Conservation (phyloP, 2,888 invertebrate genomes). For the Venusia cambrica region DNA sequence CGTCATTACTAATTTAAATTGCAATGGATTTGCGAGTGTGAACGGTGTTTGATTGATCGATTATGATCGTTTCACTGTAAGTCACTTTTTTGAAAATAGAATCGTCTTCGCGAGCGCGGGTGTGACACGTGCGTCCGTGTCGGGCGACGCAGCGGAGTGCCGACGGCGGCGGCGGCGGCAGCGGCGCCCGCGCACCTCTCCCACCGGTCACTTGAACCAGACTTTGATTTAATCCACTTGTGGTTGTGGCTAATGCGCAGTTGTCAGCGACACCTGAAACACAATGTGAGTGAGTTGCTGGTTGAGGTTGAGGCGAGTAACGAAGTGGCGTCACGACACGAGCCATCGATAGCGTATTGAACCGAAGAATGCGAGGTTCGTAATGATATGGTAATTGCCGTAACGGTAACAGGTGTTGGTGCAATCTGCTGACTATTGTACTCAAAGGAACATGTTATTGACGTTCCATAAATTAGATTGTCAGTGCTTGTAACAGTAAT, state of each 20-base stretch:
- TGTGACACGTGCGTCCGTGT: constrained; percentile 44
- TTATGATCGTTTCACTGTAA: constrained; percentile 45
- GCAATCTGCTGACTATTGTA: constrained; percentile 14
- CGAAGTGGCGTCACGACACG: not conserved
- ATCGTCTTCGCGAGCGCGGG: constrained; percentile 27
- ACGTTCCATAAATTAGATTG: constrained; percentile 1
- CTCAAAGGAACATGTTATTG: constrained; percentile 7
- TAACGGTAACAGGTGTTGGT: constrained; percentile 28
- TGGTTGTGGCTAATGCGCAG: constrained; percentile 37
- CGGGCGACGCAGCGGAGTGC: constrained; percentile 58
- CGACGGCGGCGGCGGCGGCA: constrained; percentile 40
- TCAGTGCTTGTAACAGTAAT: no score
- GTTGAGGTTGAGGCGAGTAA: constrained; percentile 1
- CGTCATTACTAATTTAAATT: constrained; percentile 41
- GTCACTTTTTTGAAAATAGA: constrained; percentile 33
- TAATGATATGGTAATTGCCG: no score
- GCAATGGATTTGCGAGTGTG: constrained; percentile 38
- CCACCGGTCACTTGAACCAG: constrained; percentile 48
- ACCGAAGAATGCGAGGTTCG: constrained; percentile 20
- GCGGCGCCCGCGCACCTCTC: constrained; percentile 32
- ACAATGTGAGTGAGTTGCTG: constrained; percentile 14
- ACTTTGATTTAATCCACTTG: constrained; percentile 56
- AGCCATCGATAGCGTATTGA: constrained; percentile 12
- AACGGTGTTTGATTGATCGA: constrained; percentile 34
- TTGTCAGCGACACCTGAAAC: constrained; percentile 38